Evolutionary conservation across 2,113 vertebrate species (phyloP), one percentile per base, ranked within the genome.

Genomic region (Odocoileus hemionus): DNA sequence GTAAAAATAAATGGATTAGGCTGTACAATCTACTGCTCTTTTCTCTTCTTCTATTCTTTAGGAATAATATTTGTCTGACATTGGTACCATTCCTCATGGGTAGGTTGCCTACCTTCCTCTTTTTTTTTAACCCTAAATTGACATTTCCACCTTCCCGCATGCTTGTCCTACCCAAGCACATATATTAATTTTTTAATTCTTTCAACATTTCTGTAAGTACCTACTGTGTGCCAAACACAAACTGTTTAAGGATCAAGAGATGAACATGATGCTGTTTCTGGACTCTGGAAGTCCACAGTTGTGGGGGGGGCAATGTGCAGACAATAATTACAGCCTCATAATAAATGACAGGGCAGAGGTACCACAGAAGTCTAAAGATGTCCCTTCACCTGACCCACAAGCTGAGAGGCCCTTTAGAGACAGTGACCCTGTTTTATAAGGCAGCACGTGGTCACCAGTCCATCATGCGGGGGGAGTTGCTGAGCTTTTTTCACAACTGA

Each of bases 351-450:
- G 61, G 43, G 67, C 84, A 82, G 50, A 79, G 54, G 14, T 61
- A 25, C 43, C 14, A 21, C 10, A 58, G 79, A 74, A 55, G 60
- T 76, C 33, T 33, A 30, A 43, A 28, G 33, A 84, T n/a, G 80
- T 82, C 89, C 64, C 54, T 91, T 86, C 91, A 88, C 89, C 91
- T 96, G 93, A 90, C 91, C 86, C 86, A 87, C 61, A 95, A 47
- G 80, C 88, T 79, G 54, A 80, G 83, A 70, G 33, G 57, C 45
- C 14, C 91, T 91, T 60, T 97, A 85, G 86, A 54, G 17, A 94
- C 36, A 64, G 45, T 88, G 93, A 96, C 85, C 89, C 86, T 54
- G 23, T 86, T 96, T 92, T 52, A 52, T 54, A 94, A 91, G 52
- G 58, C 82, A 87, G 89, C 67, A 54, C 39, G 93, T 86, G 54